Evolutionary conservation across 2,888 invertebrate genomes (phyloP), one percentile per base, ranked within the genome.

Genomic region (Scrobipalpa atriplicella): DNA sequence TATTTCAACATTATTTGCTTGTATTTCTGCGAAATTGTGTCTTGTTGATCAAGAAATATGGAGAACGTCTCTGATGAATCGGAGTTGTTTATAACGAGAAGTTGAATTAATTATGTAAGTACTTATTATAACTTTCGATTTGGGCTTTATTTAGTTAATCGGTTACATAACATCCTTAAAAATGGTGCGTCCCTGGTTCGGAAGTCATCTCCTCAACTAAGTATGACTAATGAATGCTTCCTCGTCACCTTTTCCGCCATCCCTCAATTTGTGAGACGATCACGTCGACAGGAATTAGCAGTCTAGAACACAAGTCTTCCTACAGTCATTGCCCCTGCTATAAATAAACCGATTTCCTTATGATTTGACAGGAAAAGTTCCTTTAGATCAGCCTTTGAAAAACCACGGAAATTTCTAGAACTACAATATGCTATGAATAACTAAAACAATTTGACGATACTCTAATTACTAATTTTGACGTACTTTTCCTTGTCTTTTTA

Each of bases 151-250:
- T n/a, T n/a, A n/a, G n/a, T n/a, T n/a, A n/a, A n/a, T n/a, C n/a
- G n/a, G n/a, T n/a, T n/a, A n/a, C n/a, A n/a, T n/a, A n/a, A n/a
- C n/a, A n/a, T n/a, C n/a, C n/a, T n/a, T n/a, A n/a, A n/a, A n/a
- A n/a, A n/a, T 1, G 19, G 8, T 54, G 9, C 54, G n/a, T 9
- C 38, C 60, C 60, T 60, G 29, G n/a, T 16, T 60, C 60, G 38
- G 29, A 60, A 38, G 38, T 38, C 38, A 60, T 60, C 60, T 38
- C 29, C 2, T 56, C 13, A 13, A 21, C 54, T 56, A 29, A 56
- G 13, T 36, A 60, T 38, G 60, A 60, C 60, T 60, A 60, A 60
- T 60, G 38, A 6, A n/a, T 8, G 8, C 18, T 60, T 60, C 60
- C 38, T 60, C 60, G 38, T 60, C 38, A 60, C 10, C 19, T n/a